phyloP scores from a whole-genome alignment of 2,797 vertebrate genomes.

The Parauchenoglanis punctatus region DNA sequence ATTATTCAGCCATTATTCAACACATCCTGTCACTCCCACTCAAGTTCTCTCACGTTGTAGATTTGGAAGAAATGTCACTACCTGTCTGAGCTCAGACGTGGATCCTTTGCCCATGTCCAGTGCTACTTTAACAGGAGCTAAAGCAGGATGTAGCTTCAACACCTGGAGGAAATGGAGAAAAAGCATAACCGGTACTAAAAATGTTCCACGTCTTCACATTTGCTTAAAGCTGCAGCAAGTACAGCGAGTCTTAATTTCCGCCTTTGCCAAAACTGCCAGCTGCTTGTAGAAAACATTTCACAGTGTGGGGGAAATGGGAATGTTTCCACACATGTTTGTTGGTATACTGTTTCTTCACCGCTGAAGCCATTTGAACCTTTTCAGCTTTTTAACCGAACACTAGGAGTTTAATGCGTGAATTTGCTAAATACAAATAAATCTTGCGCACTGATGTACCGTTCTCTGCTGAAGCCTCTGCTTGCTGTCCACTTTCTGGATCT shows the following conservation, averaged over 20 bases:
- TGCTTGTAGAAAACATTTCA: not conserved
- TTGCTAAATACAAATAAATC: no score
- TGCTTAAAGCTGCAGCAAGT: not conserved
- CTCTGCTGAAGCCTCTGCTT: conserved; percentile 80
- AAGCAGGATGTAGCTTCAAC: conserved; percentile 89
- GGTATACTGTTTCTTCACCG: not conserved
- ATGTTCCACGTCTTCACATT: no score
- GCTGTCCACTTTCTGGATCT: conserved; percentile 72
- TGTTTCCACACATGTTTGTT: not conserved
- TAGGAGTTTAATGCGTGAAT: not conserved
- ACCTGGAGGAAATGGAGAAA: conserved; percentile 76
- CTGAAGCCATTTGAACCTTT: not conserved
- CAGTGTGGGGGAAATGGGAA: not conserved
- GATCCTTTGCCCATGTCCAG: conserved; percentile 85
- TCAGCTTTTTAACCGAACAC: no score
- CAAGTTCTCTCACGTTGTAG: not conserved
- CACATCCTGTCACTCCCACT: not conserved
- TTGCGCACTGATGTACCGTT: conserved; percentile 73
- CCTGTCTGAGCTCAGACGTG: conserved; percentile 87
- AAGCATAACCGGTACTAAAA: no score
- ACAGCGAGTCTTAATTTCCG: no score
- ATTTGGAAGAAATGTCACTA: conserved; percentile 53
- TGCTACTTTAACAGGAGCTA: conserved; percentile 92
- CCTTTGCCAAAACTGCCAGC: not conserved
- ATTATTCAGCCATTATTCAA: not conserved